Conservation (phyloP, 2,888 invertebrate genomes). For the Conus canariensis region DNA sequence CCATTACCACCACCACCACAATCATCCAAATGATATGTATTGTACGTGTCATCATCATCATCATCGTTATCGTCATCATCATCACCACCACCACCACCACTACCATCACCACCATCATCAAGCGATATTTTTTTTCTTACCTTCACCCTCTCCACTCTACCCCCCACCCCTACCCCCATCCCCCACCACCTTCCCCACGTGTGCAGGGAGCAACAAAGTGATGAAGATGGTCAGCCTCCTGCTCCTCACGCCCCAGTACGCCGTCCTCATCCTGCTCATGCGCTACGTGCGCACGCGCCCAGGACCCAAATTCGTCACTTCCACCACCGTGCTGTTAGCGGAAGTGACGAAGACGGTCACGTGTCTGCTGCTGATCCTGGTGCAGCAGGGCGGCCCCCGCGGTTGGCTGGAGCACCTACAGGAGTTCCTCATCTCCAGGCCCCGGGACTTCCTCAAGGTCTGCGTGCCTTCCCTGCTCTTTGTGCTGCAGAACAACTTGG, state of each 20-base stretch:
- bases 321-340: constrained; percentile 31
- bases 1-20: too few relatives aligned
- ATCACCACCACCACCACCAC: too few relatives aligned
- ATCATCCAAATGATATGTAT: too few relatives aligned
- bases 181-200: too few relatives aligned
- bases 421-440: constrained; percentile 20
- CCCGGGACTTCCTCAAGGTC: constrained; percentile 10
- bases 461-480: constrained; percentile 75
- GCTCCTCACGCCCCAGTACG: constrained; percentile 79
- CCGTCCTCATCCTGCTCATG: constrained; percentile 77
- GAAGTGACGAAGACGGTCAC: constrained; percentile 18
- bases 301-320: constrained; percentile 28
- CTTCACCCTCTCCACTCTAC: too few relatives aligned
- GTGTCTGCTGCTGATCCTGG: constrained; percentile 16
- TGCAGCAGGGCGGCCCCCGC: not conserved
- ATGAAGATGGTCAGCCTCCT: constrained; percentile 68
- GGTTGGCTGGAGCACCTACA: not conserved
- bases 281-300: constrained; percentile 43
- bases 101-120: too few relatives aligned
- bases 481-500: constrained; percentile 81
- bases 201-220: not conserved
- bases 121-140: too few relatives aligned
- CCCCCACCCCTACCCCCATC: too few relatives aligned
- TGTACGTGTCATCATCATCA: too few relatives aligned
- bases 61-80: too few relatives aligned